Percentiles rank a stretch among this genome's conserved stretches.
phyloP scores from a whole-genome alignment of 2,113 vertebrate species.

The Platichthys stellatus region DNA sequence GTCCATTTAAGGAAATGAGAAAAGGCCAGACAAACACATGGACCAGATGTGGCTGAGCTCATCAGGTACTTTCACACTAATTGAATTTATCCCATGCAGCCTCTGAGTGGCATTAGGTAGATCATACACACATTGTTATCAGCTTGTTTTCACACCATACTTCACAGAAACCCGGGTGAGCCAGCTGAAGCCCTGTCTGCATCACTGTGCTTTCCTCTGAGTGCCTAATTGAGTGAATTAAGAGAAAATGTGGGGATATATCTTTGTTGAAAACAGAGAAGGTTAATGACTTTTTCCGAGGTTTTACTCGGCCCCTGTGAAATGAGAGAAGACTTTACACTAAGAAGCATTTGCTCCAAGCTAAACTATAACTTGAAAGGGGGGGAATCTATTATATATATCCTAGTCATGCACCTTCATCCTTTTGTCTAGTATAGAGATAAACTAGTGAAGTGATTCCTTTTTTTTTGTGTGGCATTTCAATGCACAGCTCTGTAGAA shows the following conservation, averaged over 20 bases:
- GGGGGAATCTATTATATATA: neutral
- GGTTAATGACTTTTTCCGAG: conserved; percentile 25
- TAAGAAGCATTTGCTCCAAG: neutral
- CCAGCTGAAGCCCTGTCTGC: conserved; percentile 30
- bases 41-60: conserved; percentile 85
- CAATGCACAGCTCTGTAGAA: conserved; percentile 24
- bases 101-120: conserved; percentile 81
- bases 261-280: conserved; percentile 24
- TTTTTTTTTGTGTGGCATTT: neutral
- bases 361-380: neutral
- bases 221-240: conserved; percentile 46
- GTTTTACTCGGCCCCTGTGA: neutral
- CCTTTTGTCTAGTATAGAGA: neutral
- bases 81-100: conserved; percentile 84
- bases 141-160: conserved; percentile 82
- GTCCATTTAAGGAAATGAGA: conserved; percentile 94
- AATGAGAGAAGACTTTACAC: neutral
- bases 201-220: conserved; percentile 27
- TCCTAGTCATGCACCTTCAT: neutral
- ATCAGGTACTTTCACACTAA: conserved; percentile 88
- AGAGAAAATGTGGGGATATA: conserved; percentile 40
- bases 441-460: neutral
- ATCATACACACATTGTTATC: conserved; percentile 82
- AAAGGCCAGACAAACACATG: conserved; percentile 89
- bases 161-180: conserved; percentile 54